These are phyloP conservation scores for Hydraecia micacea DNA, from an alignment of 2,888 invertebrate species.

Conservation along the genomic window DNA sequence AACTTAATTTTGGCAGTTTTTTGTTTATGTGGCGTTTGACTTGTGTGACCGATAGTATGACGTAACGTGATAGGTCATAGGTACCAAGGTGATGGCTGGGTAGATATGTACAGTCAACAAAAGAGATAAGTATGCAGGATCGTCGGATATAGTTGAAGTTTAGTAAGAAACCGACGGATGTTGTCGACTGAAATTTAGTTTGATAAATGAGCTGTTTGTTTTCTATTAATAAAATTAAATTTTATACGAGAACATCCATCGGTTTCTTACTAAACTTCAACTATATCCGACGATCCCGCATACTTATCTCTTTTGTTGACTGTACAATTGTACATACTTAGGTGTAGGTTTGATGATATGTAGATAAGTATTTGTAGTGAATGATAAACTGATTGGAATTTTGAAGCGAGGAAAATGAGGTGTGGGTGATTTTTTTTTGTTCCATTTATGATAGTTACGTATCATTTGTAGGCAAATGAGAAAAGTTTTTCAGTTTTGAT, in stretches of 20 bases:
- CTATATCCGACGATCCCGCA: no score
- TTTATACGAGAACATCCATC: no score
- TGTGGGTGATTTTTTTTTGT: background rate
- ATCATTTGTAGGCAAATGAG: background rate
- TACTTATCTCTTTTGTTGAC: no score
- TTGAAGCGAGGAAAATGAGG: background rate
- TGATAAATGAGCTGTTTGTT: no score
- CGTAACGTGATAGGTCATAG: conserved; percentile 37
- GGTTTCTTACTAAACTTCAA: no score
- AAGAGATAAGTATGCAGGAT: no score
- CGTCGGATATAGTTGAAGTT: no score
- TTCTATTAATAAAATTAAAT: no score
- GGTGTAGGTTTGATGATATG: background rate
- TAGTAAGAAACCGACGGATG: no score
- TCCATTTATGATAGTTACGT: background rate
- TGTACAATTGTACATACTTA: no score
- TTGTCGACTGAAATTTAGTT: no score
- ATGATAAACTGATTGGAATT: background rate
- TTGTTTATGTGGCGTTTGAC: conserved; percentile 37
- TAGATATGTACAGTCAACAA: background rate
- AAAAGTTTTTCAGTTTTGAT: background rate
- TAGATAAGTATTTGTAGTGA: background rate
- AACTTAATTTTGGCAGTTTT: conserved; percentile 60
- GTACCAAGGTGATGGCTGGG: background rate
- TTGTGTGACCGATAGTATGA: conserved; percentile 43